Base-by-base conservation (phyloP, 1,140 invertebrate genomes). In the Drosophila nikananu region DNA sequence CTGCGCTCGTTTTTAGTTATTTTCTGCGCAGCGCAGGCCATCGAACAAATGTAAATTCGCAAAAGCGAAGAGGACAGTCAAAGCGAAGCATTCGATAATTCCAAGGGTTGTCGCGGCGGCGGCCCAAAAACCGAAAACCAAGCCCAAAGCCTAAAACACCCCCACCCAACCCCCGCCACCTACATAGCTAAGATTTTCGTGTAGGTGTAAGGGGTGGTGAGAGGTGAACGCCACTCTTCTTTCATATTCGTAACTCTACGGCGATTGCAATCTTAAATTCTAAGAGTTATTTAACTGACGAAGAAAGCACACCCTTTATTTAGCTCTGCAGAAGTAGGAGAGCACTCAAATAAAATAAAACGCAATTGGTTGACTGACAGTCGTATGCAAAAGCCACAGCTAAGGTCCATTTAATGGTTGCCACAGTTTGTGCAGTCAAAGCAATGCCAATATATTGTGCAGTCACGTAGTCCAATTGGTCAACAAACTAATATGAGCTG, bases 281-380 rank as follows among this genome's bases (percentile, higher is more conserved):
- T 12, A 62, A n/a, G 4, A 25, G 12, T 15, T 27, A 5, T 32
- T 37, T 6, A 17, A 30, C 13, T 30, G 42, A 65, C 44, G 35
- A 51, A 41, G 51, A 51, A 51, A 9, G 21, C 44, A 51, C 17
- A 68, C 44, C 8, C 30, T 37, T 25, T 35, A 21, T 15, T 9
- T 3, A 39, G 27, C 17, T 13, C 32, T 65, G 57, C 12, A 66
- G 17, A 42, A 21, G 17, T 30, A 42, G 59, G 54, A 37, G 44
- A 49, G 21, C 32, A 63, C 71, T 71, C 19, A 71, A 86, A 49
- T 57, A 78, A 77, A 86, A 41, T 86, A 86, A 86, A 79, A 86
- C 82, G 82, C 82, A 86, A 86, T 86, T 86, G 81, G 78, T 75
- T 74, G 63, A 71, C 48, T 64, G 67, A 57, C 65, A 76, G 59